Conservation (phyloP, 2,113 vertebrate species). For the Nesogale talazaci region DNA sequence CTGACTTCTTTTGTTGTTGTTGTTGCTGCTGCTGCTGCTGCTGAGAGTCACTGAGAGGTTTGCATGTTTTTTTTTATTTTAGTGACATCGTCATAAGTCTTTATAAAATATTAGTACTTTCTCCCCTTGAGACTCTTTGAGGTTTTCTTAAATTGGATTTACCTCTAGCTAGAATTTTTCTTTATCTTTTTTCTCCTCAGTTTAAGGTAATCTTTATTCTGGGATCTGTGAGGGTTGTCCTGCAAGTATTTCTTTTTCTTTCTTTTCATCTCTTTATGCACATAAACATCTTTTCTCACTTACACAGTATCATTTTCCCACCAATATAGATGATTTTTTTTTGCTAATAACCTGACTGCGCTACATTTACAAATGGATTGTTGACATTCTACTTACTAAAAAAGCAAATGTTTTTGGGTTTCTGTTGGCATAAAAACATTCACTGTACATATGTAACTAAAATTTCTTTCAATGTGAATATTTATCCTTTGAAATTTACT, state of each 20-base stretch:
- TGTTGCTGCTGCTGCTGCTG: background rate
- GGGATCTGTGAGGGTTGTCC: background rate
- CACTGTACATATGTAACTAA: background rate
- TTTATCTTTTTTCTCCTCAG: background rate
- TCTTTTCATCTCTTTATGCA: background rate
- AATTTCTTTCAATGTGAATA: conserved; percentile 20
- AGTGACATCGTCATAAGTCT: background rate
- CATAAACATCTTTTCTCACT: background rate
- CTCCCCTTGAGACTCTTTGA: conserved; percentile 24
- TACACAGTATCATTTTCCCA: background rate
- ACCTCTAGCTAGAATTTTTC: conserved; percentile 32
- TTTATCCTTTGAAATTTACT: conserved; percentile 43
- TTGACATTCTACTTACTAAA: conserved; percentile 27
- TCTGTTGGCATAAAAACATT: background rate
- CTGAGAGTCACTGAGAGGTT: background rate
- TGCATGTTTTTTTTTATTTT: background rate
- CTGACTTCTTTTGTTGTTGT: background rate
- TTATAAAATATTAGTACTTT: conserved; percentile 33
- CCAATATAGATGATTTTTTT: background rate
- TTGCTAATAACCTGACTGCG: background rate
- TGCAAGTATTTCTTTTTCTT: background rate
- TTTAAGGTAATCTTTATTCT: conserved; percentile 19
- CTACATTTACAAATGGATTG: conserved; percentile 20
- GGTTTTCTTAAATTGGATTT: conserved; percentile 36
- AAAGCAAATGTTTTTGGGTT: conserved; percentile 20